These are phyloP conservation scores for Gymnoscelis rufifasciata DNA, from an alignment of 2,888 invertebrate genomes.

Conservation along the genomic window DNA sequence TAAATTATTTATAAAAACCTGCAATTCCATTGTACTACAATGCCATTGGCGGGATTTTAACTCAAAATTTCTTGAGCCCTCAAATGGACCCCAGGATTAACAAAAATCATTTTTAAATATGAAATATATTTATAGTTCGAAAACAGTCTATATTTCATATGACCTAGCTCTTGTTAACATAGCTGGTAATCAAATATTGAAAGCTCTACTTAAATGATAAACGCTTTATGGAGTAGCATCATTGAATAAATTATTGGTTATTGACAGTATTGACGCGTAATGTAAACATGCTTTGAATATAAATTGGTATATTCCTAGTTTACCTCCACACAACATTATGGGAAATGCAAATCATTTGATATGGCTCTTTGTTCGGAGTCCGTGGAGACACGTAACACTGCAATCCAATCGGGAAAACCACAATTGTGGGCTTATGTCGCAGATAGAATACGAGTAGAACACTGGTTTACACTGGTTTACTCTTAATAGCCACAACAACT, in stretches of 20 bases:
- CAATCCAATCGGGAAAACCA: background rate
- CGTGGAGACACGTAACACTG: conserved; percentile 5
- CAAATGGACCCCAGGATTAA: too few relatives aligned
- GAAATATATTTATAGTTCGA: too few relatives aligned
- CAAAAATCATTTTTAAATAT: too few relatives aligned
- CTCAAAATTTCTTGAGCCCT: too few relatives aligned
- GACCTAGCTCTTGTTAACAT: too few relatives aligned
- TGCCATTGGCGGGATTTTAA: too few relatives aligned
- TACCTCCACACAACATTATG: background rate
- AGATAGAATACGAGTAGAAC: background rate
- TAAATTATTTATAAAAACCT: too few relatives aligned
- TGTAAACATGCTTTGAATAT: conserved; percentile 9
- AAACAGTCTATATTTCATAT: too few relatives aligned
- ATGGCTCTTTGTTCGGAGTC: conserved; percentile 13
- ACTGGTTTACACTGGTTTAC: too few relatives aligned
- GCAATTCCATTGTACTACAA: too few relatives aligned
- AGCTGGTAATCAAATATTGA: too few relatives aligned
- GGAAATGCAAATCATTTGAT: conserved; percentile 13
- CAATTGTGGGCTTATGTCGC: background rate
- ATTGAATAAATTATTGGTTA: background rate
- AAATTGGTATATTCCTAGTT: conserved; percentile 3
- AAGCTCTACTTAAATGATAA: background rate
- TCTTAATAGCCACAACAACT: too few relatives aligned
- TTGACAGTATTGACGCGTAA: background rate
- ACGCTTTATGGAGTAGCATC: background rate